Conservation (phyloP, 2,797 vertebrate genomes). For the Spheniscus humboldti region DNA sequence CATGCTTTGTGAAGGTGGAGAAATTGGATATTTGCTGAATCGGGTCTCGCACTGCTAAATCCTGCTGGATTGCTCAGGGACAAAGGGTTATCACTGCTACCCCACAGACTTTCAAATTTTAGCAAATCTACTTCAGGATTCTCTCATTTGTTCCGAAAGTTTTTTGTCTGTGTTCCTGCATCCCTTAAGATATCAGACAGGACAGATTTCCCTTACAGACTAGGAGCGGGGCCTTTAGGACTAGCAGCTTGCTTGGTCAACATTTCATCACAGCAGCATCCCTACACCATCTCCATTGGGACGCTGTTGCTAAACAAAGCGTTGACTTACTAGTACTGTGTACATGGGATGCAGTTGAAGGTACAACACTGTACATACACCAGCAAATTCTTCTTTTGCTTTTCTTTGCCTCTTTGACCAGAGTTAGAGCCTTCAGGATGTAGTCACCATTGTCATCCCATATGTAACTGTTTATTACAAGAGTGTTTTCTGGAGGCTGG, state of each 20-base stretch:
- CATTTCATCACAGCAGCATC: not conserved
- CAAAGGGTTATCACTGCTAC: not conserved
- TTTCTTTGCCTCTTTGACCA: not conserved
- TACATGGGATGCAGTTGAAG: not conserved
- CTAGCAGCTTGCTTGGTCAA: not conserved
- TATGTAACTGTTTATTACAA: not conserved
- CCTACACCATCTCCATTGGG: not conserved
- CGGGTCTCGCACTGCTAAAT: not conserved
- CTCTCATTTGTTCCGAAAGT: not conserved
- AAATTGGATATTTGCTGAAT: not conserved
- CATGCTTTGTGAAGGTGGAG: not conserved
- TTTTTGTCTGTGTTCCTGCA: not conserved
- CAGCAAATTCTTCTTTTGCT: not conserved
- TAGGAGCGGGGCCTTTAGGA: not conserved
- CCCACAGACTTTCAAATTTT: not conserved
- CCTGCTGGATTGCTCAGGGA: not conserved
- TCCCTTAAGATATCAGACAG: not conserved
- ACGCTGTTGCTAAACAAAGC: not conserved
- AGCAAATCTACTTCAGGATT: not conserved
- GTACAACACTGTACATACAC: not conserved
- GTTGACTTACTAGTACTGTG: not conserved
- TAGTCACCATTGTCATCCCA: rapidly evolving
- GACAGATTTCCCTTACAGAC: not conserved
- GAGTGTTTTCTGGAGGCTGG: not conserved
- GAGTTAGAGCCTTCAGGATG: not conserved